Evolutionary conservation across 2,797 vertebrate genomes (phyloP), one percentile per base, ranked within the genome.

Genomic region (Ambastaia sidthimunki): DNA sequence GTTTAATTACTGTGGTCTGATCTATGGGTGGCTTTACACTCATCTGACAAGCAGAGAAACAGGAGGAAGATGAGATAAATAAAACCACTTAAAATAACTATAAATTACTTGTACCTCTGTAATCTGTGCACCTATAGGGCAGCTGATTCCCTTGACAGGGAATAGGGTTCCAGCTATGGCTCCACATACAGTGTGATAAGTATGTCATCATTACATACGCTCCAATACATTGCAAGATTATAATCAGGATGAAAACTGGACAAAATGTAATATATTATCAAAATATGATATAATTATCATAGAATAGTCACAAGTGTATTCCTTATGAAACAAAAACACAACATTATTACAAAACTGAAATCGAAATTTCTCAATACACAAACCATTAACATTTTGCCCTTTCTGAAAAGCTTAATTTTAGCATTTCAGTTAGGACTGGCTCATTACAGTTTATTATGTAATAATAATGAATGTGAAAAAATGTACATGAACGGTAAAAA

Each of bases 1-100:
- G 68, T 81, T 83, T 83, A 82, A 84, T 85, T 82, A 86, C 77
- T 12, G 79, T 37, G 72, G 54, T 21, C 23, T 66, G 52, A 73
- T 76, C 60, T 79, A 71, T 79, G 78, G 50, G 28, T 60, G 23
- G 3, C 4, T 76, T 66, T 65, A 63, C 70, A 75, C 70, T 76
- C 18, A 52, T 76, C 74, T 23, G 68, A 60, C 37, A 63, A 23
- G 19, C 71, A 12, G 19, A 44, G 13, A 16, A 13, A 57, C 15
- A 19, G 16, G 23, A n/a, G 5, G 18, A 34, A 69, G 44, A 59
- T 41, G 28, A 54, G 54, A 37, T 78, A 28, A 28, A 28, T 28
- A 28, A 28, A 28, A n/a, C n/a, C 28, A 28, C 4, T 28, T 28
- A 28, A 28, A 28, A 28, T 28, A 4, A 28, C 34, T 28, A 74